Conservation (phyloP, 2,888 invertebrate species). For the Geophilus truncorum region DNA sequence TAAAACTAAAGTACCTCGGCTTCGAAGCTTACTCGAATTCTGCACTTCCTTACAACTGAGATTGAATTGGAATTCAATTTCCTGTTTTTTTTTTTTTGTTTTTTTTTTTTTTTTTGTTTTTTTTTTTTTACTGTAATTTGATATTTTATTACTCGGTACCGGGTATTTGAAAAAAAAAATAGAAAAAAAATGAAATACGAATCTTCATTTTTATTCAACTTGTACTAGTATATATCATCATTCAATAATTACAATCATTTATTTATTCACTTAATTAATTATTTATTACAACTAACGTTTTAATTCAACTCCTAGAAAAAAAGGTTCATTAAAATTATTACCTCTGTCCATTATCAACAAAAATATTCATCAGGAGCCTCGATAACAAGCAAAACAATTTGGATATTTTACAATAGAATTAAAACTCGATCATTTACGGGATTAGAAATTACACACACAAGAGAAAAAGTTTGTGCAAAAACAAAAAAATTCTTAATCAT, state of each 20-base stretch:
- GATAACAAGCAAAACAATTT: background rate
- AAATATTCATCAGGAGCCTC: background rate
- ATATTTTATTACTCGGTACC: background rate
- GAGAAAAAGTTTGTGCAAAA: background rate
- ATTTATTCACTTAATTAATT: too few relatives aligned
- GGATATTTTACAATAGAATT: background rate
- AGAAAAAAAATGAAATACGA: background rate
- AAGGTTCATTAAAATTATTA: background rate
- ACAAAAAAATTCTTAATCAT: too few relatives aligned
- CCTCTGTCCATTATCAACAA: background rate
- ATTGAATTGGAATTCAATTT: too few relatives aligned
- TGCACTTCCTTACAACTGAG: too few relatives aligned
- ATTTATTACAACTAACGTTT: background rate
- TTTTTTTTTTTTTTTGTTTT: too few relatives aligned
- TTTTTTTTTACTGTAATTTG: too few relatives aligned
- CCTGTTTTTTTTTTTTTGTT: too few relatives aligned
- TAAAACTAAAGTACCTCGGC: too few relatives aligned
- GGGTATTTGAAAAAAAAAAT: background rate
- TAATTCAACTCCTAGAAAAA: background rate
- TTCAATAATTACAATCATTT: background rate
- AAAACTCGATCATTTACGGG: background rate
- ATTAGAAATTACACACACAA: background rate
- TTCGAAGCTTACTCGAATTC: too few relatives aligned
- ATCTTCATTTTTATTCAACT: conserved; percentile 2
- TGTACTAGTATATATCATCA: background rate